A percentile compares a stretch with the other conserved stretches of the same genome.
Conservation (phyloP, 2,888 invertebrate genomes). For the Phaedon cochleariae region DNA sequence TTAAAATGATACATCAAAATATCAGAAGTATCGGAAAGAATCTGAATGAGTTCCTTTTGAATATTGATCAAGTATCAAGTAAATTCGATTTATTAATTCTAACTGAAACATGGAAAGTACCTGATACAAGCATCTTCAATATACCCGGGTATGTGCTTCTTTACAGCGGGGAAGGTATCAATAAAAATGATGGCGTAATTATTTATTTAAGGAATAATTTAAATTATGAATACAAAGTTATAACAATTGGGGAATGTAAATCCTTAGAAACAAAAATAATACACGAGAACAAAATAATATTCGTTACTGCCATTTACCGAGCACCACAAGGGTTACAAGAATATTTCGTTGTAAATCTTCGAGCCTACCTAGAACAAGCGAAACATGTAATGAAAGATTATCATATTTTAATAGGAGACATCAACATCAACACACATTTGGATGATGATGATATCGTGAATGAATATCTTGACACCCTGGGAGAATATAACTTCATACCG, state of each 20-base stretch:
- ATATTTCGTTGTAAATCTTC: neutral
- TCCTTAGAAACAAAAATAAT: neutral
- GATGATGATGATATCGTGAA: conserved; percentile 9
- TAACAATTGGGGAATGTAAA: neutral
- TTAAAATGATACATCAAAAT: conserved; percentile 6
- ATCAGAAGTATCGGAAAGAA: conserved; percentile 12
- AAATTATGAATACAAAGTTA: neutral
- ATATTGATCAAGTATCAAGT: neutral
- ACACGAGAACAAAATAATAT: neutral
- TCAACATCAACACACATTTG: neutral
- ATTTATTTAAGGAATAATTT: neutral
- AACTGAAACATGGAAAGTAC: no score
- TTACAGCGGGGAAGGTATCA: neutral
- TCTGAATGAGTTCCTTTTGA: neutral
- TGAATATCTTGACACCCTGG: conserved; percentile 5
- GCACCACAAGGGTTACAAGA: neutral
- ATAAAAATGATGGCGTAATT: neutral
- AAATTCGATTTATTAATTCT: neutral
- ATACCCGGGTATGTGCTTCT: neutral
- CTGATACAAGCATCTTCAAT: neutral
- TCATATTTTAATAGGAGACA: neutral
- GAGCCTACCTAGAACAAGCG: neutral
- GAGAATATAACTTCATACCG: conserved; percentile 1
- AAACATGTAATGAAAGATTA: neutral
- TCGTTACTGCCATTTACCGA: neutral